Evolutionary conservation across 2,888 invertebrate genomes (phyloP).

Genomic region (Caenorhabditis sp.): DNA sequence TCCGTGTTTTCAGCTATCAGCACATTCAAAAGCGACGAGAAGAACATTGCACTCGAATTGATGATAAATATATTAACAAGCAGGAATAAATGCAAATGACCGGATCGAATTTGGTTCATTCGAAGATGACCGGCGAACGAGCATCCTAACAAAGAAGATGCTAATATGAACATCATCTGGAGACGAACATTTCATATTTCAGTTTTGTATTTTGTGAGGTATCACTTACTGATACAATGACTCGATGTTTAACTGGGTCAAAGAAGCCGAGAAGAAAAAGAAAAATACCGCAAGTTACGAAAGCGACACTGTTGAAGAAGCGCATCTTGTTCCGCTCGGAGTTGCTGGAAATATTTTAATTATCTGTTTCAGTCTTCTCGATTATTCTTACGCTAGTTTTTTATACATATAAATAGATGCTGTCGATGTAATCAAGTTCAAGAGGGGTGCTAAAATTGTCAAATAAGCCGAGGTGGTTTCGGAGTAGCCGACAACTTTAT

Average conservation of each 20-base stretch:
- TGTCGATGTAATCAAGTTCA: conserved; percentile 32
- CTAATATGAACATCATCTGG: conserved; percentile 49
- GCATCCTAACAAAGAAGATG: conserved; percentile 50
- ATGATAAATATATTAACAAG: conserved; percentile 52
- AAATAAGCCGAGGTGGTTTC: conserved; percentile 36
- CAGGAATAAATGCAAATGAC: conserved; percentile 53
- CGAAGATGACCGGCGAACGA: conserved; percentile 45
- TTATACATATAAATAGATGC: conserved; percentile 25
- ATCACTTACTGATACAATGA: conserved; percentile 28
- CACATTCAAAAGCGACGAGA: conserved; percentile 49
- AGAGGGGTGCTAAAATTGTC: conserved; percentile 34
- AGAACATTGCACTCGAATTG: conserved; percentile 43
- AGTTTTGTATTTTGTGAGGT: too few relatives aligned
- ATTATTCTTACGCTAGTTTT: conserved; percentile 43
- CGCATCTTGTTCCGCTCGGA: conserved; percentile 45
- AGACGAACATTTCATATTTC: too few relatives aligned
- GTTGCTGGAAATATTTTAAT: conserved; percentile 38
- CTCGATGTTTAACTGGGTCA: conserved; percentile 39
- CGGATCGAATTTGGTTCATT: conserved; percentile 45
- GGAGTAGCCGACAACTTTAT: conserved; percentile 47
- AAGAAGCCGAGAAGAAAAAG: conserved; percentile 45
- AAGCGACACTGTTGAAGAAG: conserved; percentile 51
- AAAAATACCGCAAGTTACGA: conserved; percentile 46
- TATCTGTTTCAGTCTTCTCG: not conserved
- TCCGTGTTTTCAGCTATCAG: conserved; percentile 55